Percentiles rank a stretch among this genome's conserved stretches.
These are phyloP conservation scores for Penaeus indicus DNA, from an alignment of 1,140 invertebrate species.

Conservation along the genomic window DNA sequence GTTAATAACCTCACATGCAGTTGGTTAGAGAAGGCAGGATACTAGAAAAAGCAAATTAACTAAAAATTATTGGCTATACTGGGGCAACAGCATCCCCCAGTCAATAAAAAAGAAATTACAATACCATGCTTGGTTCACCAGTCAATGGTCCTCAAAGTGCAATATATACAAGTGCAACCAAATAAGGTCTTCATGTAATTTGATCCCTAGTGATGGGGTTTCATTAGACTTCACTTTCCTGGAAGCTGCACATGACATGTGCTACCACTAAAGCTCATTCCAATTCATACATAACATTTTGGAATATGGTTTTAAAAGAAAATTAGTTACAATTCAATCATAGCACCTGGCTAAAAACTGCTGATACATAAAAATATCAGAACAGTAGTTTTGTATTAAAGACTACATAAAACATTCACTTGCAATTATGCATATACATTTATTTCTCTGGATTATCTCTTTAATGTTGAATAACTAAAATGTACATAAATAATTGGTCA, in stretches of 20 bases:
- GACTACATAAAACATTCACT: too few species aligned
- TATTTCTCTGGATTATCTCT: too few species aligned
- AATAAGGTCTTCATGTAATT: conserved; percentile 8
- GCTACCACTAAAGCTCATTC: conserved; percentile 24
- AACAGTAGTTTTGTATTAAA: too few species aligned
- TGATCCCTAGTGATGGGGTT: conserved; percentile 24
- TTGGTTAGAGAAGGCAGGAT: background rate
- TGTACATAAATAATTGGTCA: too few species aligned
- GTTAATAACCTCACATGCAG: too few species aligned
- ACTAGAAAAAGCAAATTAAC: conserved; percentile 35
- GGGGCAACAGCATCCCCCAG: conserved; percentile 9
- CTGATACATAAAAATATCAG: too few species aligned
- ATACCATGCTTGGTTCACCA: conserved; percentile 39
- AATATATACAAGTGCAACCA: conserved; percentile 46
- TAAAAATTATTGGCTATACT: conserved; percentile 31
- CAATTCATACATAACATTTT: conserved; percentile 12
- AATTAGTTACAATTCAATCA: background rate
- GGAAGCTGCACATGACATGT: conserved; percentile 6
- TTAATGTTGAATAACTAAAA: too few species aligned
- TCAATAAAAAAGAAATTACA: conserved; percentile 22
- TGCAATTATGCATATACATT: too few species aligned
- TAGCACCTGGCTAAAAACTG: conserved; percentile 16
- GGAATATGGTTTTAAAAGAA: conserved; percentile 2
- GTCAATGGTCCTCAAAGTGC: conserved; percentile 24
- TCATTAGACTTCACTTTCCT: background rate